Evolutionary conservation across 2,888 invertebrate genomes (phyloP).

Genomic region (Smittia sp.): DNA sequence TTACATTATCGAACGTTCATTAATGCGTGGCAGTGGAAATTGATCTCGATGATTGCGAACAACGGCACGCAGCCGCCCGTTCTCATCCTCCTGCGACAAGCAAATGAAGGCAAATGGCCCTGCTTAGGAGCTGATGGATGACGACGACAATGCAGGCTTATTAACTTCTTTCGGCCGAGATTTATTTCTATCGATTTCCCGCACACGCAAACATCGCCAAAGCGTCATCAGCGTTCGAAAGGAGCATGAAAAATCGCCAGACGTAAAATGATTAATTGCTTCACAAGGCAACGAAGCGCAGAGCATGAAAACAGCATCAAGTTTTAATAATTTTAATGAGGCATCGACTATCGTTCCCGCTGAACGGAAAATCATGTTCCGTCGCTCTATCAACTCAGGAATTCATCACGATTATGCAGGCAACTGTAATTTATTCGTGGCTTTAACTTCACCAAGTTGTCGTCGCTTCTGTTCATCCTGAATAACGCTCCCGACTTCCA

Average conservation of each 20-base stretch:
- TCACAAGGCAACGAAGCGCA: neutral
- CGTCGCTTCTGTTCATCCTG: neutral
- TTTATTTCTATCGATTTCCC: neutral
- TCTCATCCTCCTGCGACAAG: neutral
- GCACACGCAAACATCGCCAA: neutral
- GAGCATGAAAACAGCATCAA: neutral
- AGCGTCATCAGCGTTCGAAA: neutral
- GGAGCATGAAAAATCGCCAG: conserved; percentile 26
- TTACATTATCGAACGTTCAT: conserved; percentile 5
- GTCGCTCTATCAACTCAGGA: neutral
- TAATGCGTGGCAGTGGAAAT: neutral
- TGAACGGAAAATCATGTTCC: too few species aligned
- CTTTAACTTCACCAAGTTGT: neutral
- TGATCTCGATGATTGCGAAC: neutral
- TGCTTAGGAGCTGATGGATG: neutral
- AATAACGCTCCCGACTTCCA: conserved; percentile 14
- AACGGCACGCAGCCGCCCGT: too few species aligned
- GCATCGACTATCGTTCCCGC: conserved; percentile 27
- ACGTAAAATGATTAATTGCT: conserved; percentile 34
- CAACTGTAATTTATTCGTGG: conserved; percentile 32
- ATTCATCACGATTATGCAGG: neutral
- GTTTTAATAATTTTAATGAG: conserved; percentile 16
- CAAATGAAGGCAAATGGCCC: conserved; percentile 1
- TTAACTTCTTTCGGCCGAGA: neutral
- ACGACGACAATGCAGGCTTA: neutral